Base-by-base conservation (phyloP, 2,888 invertebrate species). In the Drosophila koepferae region DNA sequence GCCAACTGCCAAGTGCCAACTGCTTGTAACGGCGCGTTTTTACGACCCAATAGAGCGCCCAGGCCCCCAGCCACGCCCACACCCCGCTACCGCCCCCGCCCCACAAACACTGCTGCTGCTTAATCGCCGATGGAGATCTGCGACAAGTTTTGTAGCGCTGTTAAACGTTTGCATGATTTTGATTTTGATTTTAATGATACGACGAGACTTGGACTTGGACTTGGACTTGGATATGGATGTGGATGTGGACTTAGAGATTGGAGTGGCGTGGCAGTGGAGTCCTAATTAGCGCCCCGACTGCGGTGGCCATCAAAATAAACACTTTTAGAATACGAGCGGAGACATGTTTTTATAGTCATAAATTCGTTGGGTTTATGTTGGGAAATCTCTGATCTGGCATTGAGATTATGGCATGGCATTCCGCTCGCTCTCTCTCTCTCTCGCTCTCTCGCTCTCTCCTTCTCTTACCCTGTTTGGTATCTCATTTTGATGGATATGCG, bases 131-230 rank as follows among this genome's bases (percentile, higher is more conserved):
- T 20, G 28, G 41, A 41, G 55, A 67, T 71, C 69, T 70, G 85
- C 73, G 89, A 86, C 89, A 89, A 87, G 82, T 86, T 87, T 87
- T 89, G 88, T 84, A 59, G 81, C 87, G 89, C 70, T 77, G 82
- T 85, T 90, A 87, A 87, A 90, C 90, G 86, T 86, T 87, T 89
- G 90, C 86, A 86, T 86, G 90, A 90, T 86, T 86, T 88, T 80
- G 80, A 78, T 78, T 78, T 80, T 80, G 77, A 78, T 78, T 78
- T 78, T 78, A 88, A 88, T 73, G 90, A 85, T 88, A 80, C 70
- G 68, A 80, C 70, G 68, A 55, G 20, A 9, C 5, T 16, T 36
- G 34, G 34, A 34, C 6, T 3, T 41, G 41, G n/a, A 40, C 6
- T 1, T 28, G 28, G 28, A 28, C 6, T 7, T 16, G 28, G 28